Base-by-base conservation (phyloP, 2,113 vertebrate species). In the Pteropus alecto region DNA sequence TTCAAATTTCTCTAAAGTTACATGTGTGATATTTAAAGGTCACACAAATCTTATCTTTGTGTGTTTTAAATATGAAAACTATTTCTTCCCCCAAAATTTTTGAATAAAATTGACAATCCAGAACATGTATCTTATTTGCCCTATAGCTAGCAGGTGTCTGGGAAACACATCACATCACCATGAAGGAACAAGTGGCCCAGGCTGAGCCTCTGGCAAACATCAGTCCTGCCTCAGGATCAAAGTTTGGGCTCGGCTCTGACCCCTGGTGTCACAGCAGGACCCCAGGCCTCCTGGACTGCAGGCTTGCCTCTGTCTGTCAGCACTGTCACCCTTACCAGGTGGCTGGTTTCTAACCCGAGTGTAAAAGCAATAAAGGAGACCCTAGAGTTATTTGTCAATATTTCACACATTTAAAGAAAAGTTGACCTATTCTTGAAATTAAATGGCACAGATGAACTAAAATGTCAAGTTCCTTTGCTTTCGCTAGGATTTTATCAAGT, bases 401-500 rank as follows among this genome's bases (percentile, higher is more conserved):
- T 70, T 82, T 87, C 58, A 77, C 92, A 46, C 77, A 71, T 26
- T 38, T 87, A 87, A 91, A 92, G 73, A 86, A 74, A 96, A 95
- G 46, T 94, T 86, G 91, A 77, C 54, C 90, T 93, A 87, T 95
- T 87, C 82, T 71, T 88, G 93, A 96, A 95, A 94, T 70, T 46
- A 90, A 96, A 51, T 71, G 76, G 58, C 77, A 90, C 5, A 63
- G 46, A 84, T 92, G 61, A 83, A 93, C 16, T 24, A 96, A 96
- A 93, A 89, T 48, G 60, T 56, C 86, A 85, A 76, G 51, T 33
- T 91, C 87, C 89, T 87, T 82, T 48, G 60, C 18, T 86, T 87
- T 30, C 6, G 54, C 67, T 82, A 88, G 24, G 46, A 68, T 91
- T 88, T 88, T 81, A 93, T 68, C 89, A 94, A 96, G 54, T 54